These are phyloP conservation scores for Nipponia nippon DNA, from an alignment of 2,113 vertebrate genomes.

Conservation along the genomic window DNA sequence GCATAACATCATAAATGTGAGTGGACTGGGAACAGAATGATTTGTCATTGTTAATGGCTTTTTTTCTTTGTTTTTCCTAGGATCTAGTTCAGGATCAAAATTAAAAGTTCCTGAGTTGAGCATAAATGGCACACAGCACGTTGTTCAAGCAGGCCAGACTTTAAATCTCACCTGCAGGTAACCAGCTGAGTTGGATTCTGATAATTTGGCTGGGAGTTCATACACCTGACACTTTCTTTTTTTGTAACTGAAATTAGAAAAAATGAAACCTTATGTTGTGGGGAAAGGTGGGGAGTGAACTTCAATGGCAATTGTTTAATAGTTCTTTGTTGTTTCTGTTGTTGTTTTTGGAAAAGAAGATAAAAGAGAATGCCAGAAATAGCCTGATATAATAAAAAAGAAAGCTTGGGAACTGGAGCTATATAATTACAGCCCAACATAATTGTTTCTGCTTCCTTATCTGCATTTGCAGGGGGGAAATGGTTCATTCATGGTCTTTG, in stretches of 20 bases:
- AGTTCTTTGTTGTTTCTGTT: constrained; percentile 48
- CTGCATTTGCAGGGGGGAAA: constrained; percentile 81
- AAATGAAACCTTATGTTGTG: neutral
- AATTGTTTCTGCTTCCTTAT: constrained; percentile 64
- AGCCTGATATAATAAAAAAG: constrained; percentile 44
- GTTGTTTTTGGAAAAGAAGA: constrained; percentile 61
- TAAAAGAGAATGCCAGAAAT: constrained; percentile 48
- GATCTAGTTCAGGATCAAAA: constrained; percentile 76
- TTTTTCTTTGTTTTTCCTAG: constrained; percentile 69
- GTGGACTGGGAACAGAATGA: neutral
- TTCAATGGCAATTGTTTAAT: constrained; percentile 61
- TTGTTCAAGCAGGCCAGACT: constrained; percentile 83
- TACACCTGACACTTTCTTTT: constrained; percentile 2
- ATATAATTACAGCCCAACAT: constrained; percentile 30
- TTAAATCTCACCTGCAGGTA: constrained; percentile 92
- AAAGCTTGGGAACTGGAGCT: constrained; percentile 30
- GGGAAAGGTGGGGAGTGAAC: constrained; percentile 51
- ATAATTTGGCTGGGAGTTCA: neutral
- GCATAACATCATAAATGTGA: neutral
- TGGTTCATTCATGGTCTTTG: constrained; percentile 84
- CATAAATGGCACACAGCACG: constrained; percentile 76
- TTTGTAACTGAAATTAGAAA: neutral
- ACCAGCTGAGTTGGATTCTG: constrained; percentile 14
- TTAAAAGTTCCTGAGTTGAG: constrained; percentile 83
- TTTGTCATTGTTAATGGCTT: constrained; percentile 28